Evolutionary conservation across 1,140 invertebrate species (phyloP).

Genomic region (Saccostrea cuccullata): DNA sequence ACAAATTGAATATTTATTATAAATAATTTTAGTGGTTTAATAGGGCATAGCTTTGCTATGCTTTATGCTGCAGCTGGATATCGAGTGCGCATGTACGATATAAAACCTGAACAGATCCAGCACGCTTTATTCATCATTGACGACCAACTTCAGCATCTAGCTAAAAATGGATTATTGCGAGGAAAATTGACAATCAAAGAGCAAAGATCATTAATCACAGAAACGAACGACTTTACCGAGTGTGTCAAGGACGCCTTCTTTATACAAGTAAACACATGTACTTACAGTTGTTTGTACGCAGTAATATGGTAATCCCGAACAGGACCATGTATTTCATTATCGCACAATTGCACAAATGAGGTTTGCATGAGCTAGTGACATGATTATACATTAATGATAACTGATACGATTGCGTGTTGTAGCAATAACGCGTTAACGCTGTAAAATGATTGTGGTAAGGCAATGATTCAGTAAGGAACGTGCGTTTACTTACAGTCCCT

Average conservation of each 20-base stretch:
- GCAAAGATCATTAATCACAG: slow-evolving; percentile 87
- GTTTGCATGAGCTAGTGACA: too few species aligned
- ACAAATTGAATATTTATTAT: too few species aligned
- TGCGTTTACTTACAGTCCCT: too few species aligned
- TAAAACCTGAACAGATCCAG: slow-evolving; percentile 85
- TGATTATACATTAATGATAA: too few species aligned
- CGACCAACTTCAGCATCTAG: slow-evolving; percentile 86
- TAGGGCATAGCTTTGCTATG: slow-evolving; percentile 97
- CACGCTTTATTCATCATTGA: slow-evolving; percentile 86
- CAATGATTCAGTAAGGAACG: too few species aligned
- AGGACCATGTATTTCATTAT: too few species aligned
- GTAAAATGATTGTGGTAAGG: too few species aligned
- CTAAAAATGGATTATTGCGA: slow-evolving; percentile 83
- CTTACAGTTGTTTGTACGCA: too few species aligned
- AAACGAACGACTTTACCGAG: slow-evolving; percentile 69
- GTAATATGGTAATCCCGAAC: too few species aligned
- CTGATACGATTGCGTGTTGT: too few species aligned
- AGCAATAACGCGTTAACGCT: too few species aligned
- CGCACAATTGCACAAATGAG: too few species aligned
- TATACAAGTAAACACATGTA: slow-evolving; percentile 81
- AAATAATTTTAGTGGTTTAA: slow-evolving; percentile 87
- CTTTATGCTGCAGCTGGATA: slow-evolving; percentile 95
- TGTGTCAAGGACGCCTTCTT: slow-evolving; percentile 85
- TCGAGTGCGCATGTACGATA: slow-evolving; percentile 90
- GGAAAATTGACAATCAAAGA: slow-evolving; percentile 86